These are phyloP conservation scores for Ameiurus melas DNA, from an alignment of 2,113 vertebrate species.

Conservation along the genomic window DNA sequence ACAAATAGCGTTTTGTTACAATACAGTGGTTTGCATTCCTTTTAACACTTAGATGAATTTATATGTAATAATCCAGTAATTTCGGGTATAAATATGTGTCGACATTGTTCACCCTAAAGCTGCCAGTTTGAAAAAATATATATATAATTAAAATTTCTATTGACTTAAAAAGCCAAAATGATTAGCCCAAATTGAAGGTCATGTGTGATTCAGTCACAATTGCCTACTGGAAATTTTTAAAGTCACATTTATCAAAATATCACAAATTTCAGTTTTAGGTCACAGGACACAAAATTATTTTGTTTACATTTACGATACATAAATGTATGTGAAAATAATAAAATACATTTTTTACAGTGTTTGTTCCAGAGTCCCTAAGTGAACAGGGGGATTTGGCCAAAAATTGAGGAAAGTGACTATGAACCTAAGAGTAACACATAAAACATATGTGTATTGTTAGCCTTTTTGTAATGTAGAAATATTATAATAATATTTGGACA, in stretches of 20 bases:
- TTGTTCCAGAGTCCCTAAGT: neutral
- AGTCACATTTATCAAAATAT: neutral
- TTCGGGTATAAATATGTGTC: neutral
- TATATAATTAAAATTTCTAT: neutral
- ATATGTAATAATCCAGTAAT: neutral
- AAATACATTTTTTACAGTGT: neutral
- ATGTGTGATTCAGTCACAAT: no score
- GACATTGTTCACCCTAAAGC: neutral
- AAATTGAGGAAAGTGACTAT: neutral
- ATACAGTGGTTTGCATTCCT: neutral
- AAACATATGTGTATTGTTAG: neutral
- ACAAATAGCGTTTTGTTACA: neutral
- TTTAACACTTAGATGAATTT: neutral
- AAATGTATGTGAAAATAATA: neutral
- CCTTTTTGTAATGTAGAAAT: neutral
- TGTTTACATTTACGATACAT: neutral
- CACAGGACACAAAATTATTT: neutral
- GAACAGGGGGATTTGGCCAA: neutral
- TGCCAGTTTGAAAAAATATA: neutral
- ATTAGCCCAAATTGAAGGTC: neutral
- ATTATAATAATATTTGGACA: neutral
- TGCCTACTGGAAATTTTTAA: neutral
- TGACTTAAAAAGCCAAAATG: neutral
- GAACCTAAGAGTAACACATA: neutral
- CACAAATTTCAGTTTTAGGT: neutral